A percentile compares a stretch with the other conserved stretches of the same genome.
Evolutionary conservation across 2,888 invertebrate species (phyloP).

Genomic region (Dryadula phaetusa): DNA sequence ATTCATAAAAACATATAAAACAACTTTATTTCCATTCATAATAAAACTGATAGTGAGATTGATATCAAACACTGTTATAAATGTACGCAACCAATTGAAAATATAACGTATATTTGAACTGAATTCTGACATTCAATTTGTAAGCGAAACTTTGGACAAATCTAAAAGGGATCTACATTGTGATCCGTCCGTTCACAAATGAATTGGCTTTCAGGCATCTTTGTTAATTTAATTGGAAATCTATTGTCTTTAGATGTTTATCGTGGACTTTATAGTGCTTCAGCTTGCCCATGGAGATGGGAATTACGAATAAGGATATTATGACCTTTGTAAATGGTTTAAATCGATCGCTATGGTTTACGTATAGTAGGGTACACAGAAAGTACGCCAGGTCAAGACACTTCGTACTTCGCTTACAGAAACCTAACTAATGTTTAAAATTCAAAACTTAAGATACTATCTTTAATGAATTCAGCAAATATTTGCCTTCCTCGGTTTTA

Average conservation of each 20-base stretch:
- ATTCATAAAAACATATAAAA: not conserved
- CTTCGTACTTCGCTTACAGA: no score
- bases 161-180: slow-evolving; percentile 39
- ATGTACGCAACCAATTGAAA: slow-evolving; percentile 14
- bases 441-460: not conserved
- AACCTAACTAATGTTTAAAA: not conserved
- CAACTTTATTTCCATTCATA: not conserved
- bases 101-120: slow-evolving; percentile 20
- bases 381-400: no score
- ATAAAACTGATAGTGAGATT: not conserved
- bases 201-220: slow-evolving; percentile 34
- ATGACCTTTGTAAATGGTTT: not conserved
- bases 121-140: slow-evolving; percentile 39
- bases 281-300: not conserved
- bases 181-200: slow-evolving; percentile 27
- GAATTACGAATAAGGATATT: not conserved
- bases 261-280: slow-evolving; percentile 31
- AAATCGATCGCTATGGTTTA: not conserved
- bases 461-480: not conserved
- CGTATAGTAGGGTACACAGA: no score
- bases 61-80: slow-evolving; percentile 9
- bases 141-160: slow-evolving; percentile 29
- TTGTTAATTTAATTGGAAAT: slow-evolving; percentile 40
- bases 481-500: not conserved
- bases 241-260: slow-evolving; percentile 36